A percentile compares a stretch with the other conserved stretches of the same genome.
These are phyloP conservation scores for Stenodera caucasica DNA, from an alignment of 2,888 invertebrate species.

Conservation along the genomic window DNA sequence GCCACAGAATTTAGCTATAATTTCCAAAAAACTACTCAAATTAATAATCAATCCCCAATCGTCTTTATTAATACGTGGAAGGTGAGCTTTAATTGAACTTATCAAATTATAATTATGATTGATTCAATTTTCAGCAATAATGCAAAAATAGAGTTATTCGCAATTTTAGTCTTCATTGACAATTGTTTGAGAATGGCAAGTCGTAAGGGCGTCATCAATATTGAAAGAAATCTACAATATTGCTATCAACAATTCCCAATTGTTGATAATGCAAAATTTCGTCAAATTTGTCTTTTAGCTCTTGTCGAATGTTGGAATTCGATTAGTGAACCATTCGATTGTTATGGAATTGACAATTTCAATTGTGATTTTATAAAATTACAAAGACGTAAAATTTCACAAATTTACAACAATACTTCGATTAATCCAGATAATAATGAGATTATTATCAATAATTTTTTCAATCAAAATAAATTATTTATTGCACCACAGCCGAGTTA, in stretches of 20 bases:
- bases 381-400: background rate
- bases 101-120: too few species aligned
- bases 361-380: constrained; percentile 2
- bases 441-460: background rate
- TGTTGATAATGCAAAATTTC: background rate
- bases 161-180: background rate
- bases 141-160: background rate
- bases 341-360: background rate
- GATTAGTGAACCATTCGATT: background rate
- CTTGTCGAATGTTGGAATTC: background rate
- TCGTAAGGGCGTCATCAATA: background rate
- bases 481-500: background rate
- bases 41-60: background rate
- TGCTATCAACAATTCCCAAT: background rate
- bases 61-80: background rate
- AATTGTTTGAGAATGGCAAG: background rate
- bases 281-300: background rate
- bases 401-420: background rate
- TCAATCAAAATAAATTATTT: background rate
- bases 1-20: background rate
- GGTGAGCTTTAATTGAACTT: too few species aligned
- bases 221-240: background rate
- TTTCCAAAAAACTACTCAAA: background rate
- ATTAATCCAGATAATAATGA: background rate
- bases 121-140: background rate